phyloP scores from a whole-genome alignment of 2,888 invertebrate species.

The Altica lythri region DNA sequence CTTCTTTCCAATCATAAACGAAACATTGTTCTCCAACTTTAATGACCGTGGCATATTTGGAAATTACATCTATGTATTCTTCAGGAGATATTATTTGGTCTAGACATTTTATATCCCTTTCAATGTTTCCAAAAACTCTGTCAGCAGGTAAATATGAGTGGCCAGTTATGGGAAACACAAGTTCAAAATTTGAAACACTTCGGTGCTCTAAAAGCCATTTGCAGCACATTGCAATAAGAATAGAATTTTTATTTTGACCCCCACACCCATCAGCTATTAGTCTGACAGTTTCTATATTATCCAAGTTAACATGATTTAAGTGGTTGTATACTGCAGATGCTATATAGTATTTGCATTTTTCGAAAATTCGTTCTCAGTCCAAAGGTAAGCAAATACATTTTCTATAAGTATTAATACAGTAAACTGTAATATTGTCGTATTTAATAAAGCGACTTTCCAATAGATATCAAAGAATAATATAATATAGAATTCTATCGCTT shows the following conservation, averaged over 20 bases:
- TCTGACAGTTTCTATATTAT: conserved; percentile 31
- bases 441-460: too few species aligned
- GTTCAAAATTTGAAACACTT: not conserved
- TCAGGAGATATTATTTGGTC: conserved; percentile 26
- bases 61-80: conserved; percentile 25
- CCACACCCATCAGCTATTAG: conserved; percentile 46
- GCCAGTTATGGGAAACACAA: conserved; percentile 9
- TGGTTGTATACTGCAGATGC: conserved; percentile 40
- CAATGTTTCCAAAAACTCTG: conserved; percentile 32
- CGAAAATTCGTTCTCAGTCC: conserved; percentile 44
- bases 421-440: too few species aligned
- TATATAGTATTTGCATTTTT: conserved; percentile 48
- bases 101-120: conserved; percentile 28
- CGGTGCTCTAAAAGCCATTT: not conserved
- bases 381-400: conserved; percentile 38
- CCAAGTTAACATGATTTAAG: conserved; percentile 19
- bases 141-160: conserved; percentile 22
- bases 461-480: too few species aligned
- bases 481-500: too few species aligned
- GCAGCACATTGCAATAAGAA: conserved; percentile 38
- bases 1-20: conserved; percentile 29
- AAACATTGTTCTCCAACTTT: conserved; percentile 20
- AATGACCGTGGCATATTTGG: conserved; percentile 24
- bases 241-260: conserved; percentile 47
- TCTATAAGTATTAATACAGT: too few species aligned